Conservation (phyloP, 2,113 vertebrate genomes). For the Caloenas nicobarica region DNA sequence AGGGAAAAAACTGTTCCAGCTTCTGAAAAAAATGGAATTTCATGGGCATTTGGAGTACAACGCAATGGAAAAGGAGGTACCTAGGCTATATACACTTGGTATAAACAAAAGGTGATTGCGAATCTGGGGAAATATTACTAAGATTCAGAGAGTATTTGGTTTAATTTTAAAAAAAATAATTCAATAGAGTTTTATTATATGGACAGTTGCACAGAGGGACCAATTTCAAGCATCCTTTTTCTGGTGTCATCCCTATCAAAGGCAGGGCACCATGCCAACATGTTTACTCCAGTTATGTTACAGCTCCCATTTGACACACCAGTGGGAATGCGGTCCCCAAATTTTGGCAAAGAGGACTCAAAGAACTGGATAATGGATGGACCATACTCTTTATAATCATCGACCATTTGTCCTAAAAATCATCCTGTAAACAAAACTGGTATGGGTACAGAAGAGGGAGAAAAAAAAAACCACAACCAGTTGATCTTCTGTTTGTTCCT, state of each 20-base stretch:
- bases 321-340: neutral
- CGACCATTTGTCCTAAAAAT: neutral
- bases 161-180: neutral
- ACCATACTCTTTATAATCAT: neutral
- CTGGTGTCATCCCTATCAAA: neutral
- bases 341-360: neutral
- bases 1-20: neutral
- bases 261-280: neutral
- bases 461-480: neutral
- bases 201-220: neutral
- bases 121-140: neutral
- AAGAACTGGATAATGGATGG: neutral
- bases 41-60: fast-evolving
- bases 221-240: neutral
- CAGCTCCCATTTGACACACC: neutral
- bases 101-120: neutral
- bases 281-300: neutral
- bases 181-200: neutral
- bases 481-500: neutral
- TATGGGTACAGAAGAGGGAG: neutral
- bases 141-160: neutral
- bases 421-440: neutral
- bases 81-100: neutral
- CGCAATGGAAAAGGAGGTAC: neutral
- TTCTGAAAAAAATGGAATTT: neutral